Base-by-base conservation (phyloP, 92 coral and sea anemone species). In the Bergia puertoricense region DNA sequence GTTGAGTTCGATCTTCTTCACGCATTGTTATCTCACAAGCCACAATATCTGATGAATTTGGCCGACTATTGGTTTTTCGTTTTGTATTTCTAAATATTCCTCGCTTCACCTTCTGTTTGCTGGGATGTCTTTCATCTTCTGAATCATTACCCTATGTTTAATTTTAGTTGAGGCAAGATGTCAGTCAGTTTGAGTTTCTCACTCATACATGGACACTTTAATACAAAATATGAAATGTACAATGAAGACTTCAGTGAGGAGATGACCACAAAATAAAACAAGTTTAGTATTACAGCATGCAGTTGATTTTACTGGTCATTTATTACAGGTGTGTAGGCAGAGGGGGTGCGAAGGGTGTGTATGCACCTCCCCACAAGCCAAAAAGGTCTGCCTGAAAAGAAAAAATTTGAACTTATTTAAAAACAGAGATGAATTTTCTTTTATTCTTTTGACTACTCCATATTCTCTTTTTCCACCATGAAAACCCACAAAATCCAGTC, bases 1-100 rank as follows among this genome's bases (percentile, higher is more conserved):
- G 90, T 81, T 91, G 93, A 72, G 95, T 97, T 81, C 99, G 88
- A 39, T 95, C 97, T 54, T 92, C 94, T 85, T 97, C 99, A 48
- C 96, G 88, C 94, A 97, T 91, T 3, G 93, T 92, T 91, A 94
- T 95, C 80, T 94, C 94, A 79, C 93, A 91, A 41, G 97, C 98
- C 43, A 93, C 88, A 40, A 95, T 85, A 75, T 94, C 99, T 3
- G 97, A 97, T 62, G 92, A 93, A 6, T 48, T 74, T 16, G 96
- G 95, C 54, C 98, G 89, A 68, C 94, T 94, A 7, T 59, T 72
- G 11, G 95, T 83, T 74, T 93, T 93, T 77, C 96, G 91, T 74
- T 95, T 97, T 11, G 96, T 91, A 89, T 98, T 95, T 91, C 89
- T 88, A 84, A 95, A 97, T 15, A 95, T 45, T 71, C 92, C 91